These are phyloP conservation scores for Albula glossodonta DNA, from an alignment of 2,113 vertebrate species.

Conservation along the genomic window DNA sequence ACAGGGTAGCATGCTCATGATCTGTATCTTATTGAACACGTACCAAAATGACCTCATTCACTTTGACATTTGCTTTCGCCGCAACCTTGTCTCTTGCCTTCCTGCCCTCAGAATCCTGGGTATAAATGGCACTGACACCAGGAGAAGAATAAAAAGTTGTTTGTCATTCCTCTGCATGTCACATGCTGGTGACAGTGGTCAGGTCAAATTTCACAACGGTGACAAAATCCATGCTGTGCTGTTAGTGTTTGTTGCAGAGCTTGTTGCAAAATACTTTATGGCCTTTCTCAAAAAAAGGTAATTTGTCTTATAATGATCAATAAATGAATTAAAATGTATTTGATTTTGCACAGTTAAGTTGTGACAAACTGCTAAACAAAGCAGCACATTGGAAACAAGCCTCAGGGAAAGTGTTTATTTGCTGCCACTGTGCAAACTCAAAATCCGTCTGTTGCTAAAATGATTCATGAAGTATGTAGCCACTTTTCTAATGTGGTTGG, in stretches of 20 bases:
- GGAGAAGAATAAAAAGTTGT: background rate
- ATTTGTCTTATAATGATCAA: background rate
- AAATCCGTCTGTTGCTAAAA: background rate
- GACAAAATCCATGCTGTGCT: background rate
- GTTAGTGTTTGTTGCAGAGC: background rate
- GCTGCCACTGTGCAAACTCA: background rate
- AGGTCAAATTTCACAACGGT: background rate
- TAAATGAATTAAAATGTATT: background rate
- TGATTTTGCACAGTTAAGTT: background rate
- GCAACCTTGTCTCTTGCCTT: background rate
- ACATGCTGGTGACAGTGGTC: background rate
- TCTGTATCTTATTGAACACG: background rate
- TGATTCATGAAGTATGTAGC: background rate
- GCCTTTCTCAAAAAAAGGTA: background rate
- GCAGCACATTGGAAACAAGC: background rate
- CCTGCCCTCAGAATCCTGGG: background rate
- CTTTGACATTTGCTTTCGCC: background rate
- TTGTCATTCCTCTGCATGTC: background rate
- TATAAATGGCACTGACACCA: background rate
- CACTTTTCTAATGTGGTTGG: background rate
- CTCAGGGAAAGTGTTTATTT: background rate
- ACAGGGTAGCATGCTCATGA: background rate
- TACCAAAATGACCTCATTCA: background rate
- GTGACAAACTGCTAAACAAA: background rate
- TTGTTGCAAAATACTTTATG: background rate